A percentile compares a stretch with the other conserved stretches of the same genome.
These are phyloP conservation scores for Himalopsyche anomala DNA, from an alignment of 2,888 invertebrate genomes.

Conservation along the genomic window DNA sequence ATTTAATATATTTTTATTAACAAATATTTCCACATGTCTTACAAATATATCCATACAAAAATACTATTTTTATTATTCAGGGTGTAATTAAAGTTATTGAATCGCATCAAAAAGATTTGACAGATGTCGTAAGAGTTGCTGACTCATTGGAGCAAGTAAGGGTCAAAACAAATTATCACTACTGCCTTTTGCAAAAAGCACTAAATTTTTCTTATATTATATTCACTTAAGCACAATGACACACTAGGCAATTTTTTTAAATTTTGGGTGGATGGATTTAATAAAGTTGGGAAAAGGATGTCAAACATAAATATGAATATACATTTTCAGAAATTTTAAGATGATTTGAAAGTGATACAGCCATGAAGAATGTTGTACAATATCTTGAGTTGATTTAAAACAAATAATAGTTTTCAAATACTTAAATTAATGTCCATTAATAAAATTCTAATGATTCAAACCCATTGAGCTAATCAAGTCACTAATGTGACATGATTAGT, in stretches of 20 bases:
- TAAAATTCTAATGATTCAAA: no score
- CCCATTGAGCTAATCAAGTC: no score
- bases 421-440: no score
- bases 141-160: constrained; percentile 92
- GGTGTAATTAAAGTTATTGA: constrained; percentile 86
- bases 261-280: constrained; percentile 33
- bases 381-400: no score
- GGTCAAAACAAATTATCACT: constrained; percentile 65
- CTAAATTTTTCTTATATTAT: constrained; percentile 3
- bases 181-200: constrained; percentile 2
- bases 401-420: no score
- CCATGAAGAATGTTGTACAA: no score
- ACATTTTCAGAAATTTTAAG: no score
- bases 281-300: not conserved
- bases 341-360: no score
- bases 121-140: constrained; percentile 84
- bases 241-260: constrained; percentile 21
- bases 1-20: not conserved
- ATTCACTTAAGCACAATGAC: constrained; percentile 36
- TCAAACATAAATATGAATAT: not conserved
- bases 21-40: constrained; percentile 46
- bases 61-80: constrained; percentile 76
- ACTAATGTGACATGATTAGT: no score
- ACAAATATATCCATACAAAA: constrained; percentile 57
- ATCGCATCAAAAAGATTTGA: constrained; percentile 83